Conservation (phyloP, 2,797 vertebrate species). For the Hippocampus kuda region DNA sequence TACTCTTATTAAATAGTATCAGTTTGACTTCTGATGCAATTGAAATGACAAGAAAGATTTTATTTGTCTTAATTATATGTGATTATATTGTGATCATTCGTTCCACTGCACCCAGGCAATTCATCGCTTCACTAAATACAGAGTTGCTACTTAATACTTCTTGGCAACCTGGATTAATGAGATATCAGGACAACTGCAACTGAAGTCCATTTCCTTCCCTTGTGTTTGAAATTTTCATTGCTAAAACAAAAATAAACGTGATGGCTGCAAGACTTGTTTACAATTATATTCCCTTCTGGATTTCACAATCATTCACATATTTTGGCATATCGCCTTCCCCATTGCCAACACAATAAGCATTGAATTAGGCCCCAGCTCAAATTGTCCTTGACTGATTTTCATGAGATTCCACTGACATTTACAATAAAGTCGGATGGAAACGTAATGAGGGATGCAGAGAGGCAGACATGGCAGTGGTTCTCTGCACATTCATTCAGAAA, state of each 20-base stretch:
- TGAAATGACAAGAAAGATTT: not conserved
- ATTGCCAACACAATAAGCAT: not conserved
- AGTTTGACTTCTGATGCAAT: no score
- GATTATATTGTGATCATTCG: not conserved
- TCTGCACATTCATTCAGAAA: slow-evolving; percentile 52
- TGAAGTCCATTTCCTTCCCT: not conserved
- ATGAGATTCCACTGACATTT: not conserved
- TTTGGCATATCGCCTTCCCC: not conserved
- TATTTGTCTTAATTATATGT: not conserved
- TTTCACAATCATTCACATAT: not conserved
- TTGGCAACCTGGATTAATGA: not conserved
- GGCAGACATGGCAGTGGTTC: slow-evolving; percentile 51
- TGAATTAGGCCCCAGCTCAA: not conserved
- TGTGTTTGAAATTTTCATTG: not conserved
- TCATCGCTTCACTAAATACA: not conserved
- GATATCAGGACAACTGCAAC: not conserved
- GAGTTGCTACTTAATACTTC: not conserved
- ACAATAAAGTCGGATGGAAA: not conserved
- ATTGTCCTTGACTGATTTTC: not conserved
- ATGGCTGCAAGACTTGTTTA: not conserved
- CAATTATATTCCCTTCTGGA: not conserved
- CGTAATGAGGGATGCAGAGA: slow-evolving; percentile 34
- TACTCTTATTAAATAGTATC: no score
- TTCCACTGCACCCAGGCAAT: not conserved
- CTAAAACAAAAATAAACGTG: not conserved